Evolutionary conservation across 2,888 invertebrate species (phyloP), one percentile per base, ranked within the genome.

Genomic region (Rhynchonema sp.): DNA sequence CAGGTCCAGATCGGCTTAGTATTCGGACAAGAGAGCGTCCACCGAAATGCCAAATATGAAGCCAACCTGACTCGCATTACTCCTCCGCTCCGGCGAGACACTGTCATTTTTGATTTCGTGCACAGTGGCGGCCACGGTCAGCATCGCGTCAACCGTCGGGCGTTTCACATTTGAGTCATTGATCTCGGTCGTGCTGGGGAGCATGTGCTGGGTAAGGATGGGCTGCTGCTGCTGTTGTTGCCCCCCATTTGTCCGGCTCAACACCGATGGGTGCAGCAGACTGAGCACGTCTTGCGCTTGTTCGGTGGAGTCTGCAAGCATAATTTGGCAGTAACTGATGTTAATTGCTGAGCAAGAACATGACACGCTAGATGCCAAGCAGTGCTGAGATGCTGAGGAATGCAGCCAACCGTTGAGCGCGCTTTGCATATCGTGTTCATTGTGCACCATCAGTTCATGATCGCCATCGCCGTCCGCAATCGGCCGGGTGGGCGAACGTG

Each of bases 121-220:
- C 20, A 13, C 13, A 20, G 9, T 38, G 38, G 38, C 20, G 13
- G 38, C 38, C 9, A 9, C 20, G 38, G 38, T 38, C 38, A 38
- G 20, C n/a, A n/a, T n/a, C n/a, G n/a, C n/a, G n/a, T n/a, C n/a
- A n/a, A n/a, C n/a, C n/a, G n/a, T n/a, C n/a, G n/a, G n/a, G n/a
- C n/a, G n/a, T n/a, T n/a, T n/a, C 27, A 72, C 67, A 30, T 64
- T 64, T 2, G 72, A 71, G 63, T 71, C 71, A 52, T 70, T 53
- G 49, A 53, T 58, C 62, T 73, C 73, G 61, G 68, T 71, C 3
- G 73, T 73, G 63, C 73, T 73, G 20, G 73, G 72, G 61, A 70
- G 70, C 62, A 71, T 70, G 20, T 59, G 17, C n/a, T 38, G 38
- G 9, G 9, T 9, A 13, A 13, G 38, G 9, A 13, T 9, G 13